Percentiles rank a stretch among this genome's conserved stretches.
Evolutionary conservation across 2,888 invertebrate genomes (phyloP).

Genomic region (Tachystola acroxantha): DNA sequence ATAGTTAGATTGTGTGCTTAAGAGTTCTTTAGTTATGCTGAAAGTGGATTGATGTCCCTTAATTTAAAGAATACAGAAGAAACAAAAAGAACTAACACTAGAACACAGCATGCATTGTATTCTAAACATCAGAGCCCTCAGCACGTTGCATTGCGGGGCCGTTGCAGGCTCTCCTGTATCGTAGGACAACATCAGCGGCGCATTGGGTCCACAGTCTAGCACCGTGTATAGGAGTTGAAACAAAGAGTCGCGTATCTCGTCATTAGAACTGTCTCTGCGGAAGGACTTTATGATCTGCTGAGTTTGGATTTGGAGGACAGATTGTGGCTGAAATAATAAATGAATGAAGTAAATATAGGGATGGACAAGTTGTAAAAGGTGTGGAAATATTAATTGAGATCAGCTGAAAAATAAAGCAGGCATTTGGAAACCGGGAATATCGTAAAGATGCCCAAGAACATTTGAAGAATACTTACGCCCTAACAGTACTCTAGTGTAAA

Average conservation of each 20-base stretch:
- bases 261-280: constrained; percentile 43
- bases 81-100: constrained; percentile 39
- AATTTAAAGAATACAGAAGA: too few species aligned
- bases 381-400: too few species aligned
- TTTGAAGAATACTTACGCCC: too few species aligned
- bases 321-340: constrained; percentile 45
- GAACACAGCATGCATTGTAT: constrained; percentile 60
- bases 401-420: too few species aligned
- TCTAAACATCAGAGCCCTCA: constrained; percentile 61
- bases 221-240: constrained; percentile 54
- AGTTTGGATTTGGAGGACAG: constrained; percentile 52
- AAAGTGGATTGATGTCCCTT: too few species aligned
- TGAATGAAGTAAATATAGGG: too few species aligned
- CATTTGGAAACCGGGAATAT: too few species aligned
- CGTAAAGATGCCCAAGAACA: too few species aligned
- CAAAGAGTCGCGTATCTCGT: constrained; percentile 48
- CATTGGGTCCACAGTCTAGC: constrained; percentile 38
- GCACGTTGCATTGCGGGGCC: constrained; percentile 38
- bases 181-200: constrained; percentile 48
- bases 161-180: constrained; percentile 23
- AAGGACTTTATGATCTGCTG: constrained; percentile 47
- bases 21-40: too few species aligned
- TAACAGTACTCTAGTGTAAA: too few species aligned
- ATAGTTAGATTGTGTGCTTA: too few species aligned
- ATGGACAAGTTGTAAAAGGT: too few species aligned